Conservation (phyloP, 53 echinoderm and acorn worm species). For the Zoroaster sp. region DNA sequence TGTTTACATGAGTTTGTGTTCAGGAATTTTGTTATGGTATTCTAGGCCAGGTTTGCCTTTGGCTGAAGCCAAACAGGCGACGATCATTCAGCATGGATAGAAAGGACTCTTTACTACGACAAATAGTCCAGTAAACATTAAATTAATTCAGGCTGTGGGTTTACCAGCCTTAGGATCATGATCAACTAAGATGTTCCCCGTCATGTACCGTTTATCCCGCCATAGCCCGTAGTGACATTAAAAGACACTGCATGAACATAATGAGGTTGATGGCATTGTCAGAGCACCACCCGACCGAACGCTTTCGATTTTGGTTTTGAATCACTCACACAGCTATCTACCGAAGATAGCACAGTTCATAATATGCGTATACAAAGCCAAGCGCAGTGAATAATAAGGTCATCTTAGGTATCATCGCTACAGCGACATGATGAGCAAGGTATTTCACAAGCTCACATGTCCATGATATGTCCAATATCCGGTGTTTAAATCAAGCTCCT, state of each 20-base stretch:
- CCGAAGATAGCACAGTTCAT: conserved; percentile 6
- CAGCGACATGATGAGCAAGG: too few species aligned
- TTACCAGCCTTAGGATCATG: not conserved
- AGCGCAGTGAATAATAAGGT: not conserved
- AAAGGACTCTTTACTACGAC: not conserved
- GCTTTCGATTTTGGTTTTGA: conserved; percentile 27
- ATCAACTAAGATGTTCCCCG: not conserved
- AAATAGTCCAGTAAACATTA: not conserved
- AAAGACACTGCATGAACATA: not conserved
- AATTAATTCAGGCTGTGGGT: not conserved
- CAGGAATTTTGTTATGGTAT: not conserved
- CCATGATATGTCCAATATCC: too few species aligned
- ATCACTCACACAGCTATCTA: conserved; percentile 13
- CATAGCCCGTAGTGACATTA: not conserved
- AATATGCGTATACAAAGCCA: not conserved
- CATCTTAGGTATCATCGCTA: not conserved
- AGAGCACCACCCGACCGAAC: not conserved
- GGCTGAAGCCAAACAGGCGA: not conserved
- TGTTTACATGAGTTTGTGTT: not conserved
- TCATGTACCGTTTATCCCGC: not conserved
- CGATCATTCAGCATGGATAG: not conserved
- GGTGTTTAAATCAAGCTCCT: not conserved
- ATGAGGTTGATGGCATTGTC: not conserved
- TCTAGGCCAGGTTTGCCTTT: not conserved
- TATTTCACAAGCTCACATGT: not conserved